Conservation (phyloP, 2,113 vertebrate species). For the Notechis scutatus region DNA sequence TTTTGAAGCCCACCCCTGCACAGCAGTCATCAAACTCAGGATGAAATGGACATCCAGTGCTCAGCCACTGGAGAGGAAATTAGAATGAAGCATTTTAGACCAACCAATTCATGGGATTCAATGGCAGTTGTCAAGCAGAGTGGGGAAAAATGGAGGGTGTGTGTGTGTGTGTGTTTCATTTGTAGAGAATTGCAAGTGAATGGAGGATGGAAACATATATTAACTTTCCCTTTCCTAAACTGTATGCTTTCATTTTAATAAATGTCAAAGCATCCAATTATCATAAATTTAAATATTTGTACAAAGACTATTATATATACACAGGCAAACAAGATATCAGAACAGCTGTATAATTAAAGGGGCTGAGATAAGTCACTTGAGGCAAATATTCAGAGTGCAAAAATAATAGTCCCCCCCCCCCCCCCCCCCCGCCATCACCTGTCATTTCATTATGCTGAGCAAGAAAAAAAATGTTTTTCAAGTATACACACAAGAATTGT, state of each 20-base stretch:
- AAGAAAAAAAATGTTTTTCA: conserved; percentile 19
- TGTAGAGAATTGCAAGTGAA: not conserved
- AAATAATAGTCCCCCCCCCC: not conserved
- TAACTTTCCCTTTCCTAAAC: conserved; percentile 31
- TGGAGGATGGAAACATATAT: conserved; percentile 10
- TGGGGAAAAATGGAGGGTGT: too few relatives aligned
- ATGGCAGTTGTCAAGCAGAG: not conserved
- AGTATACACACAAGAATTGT: conserved; percentile 14
- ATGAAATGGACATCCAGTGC: not conserved
- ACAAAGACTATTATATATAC: conserved; percentile 32
- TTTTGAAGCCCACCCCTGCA: not conserved
- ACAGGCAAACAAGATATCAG: conserved; percentile 24
- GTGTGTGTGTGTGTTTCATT: not conserved
- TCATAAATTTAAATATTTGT: conserved; percentile 59
- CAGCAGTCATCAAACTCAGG: not conserved
- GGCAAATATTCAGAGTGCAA: conserved; percentile 41
- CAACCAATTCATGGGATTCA: not conserved
- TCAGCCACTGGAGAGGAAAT: not conserved
- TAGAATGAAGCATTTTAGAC: not conserved
- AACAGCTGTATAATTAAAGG: conserved; percentile 28
- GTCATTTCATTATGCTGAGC: conserved; percentile 21
- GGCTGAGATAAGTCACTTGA: conserved; percentile 46
- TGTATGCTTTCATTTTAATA: conserved; percentile 36
- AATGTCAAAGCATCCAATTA: conserved; percentile 44
- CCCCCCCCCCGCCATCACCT: conserved; percentile 13